phyloP scores from a whole-genome alignment of 2,888 invertebrate species.

The Tromatobia lineatoria region DNA sequence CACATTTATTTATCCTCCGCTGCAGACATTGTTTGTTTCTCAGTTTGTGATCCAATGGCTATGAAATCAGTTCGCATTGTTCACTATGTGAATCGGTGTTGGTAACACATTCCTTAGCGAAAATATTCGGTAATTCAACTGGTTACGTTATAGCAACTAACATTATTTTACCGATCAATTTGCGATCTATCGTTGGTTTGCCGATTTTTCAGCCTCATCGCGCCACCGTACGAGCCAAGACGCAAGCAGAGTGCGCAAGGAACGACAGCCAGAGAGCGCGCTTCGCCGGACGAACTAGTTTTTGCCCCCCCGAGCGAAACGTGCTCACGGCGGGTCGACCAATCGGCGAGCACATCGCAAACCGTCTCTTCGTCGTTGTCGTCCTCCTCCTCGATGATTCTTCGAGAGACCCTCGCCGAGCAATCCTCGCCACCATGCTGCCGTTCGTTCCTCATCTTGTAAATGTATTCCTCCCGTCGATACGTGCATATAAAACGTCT shows the following conservation, averaged over 20 bases:
- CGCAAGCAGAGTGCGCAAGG: constrained; percentile 17
- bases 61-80: not conserved
- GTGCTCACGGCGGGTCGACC: constrained; percentile 68
- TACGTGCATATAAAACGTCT: constrained; percentile 14
- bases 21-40: not conserved
- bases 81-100: not conserved
- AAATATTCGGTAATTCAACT: constrained; percentile 81
- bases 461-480: constrained; percentile 59
- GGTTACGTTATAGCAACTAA: too few species aligned
- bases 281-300: constrained; percentile 75
- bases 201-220: constrained; percentile 72
- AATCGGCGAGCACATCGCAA: constrained; percentile 61
- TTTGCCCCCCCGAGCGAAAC: constrained; percentile 76
- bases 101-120: constrained; percentile 65
- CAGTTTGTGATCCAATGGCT: not conserved
- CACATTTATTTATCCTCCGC: not conserved
- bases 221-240: constrained; percentile 27
- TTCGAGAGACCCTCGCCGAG: constrained; percentile 29
- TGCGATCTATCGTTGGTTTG: constrained; percentile 81
- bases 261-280: constrained; percentile 23
- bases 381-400: constrained; percentile 53
- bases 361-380: constrained; percentile 46
- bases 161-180: too few species aligned
- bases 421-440: constrained; percentile 65
- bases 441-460: constrained; percentile 64